Conservation (phyloP, 2,797 vertebrate genomes). For the Columba guinea region DNA sequence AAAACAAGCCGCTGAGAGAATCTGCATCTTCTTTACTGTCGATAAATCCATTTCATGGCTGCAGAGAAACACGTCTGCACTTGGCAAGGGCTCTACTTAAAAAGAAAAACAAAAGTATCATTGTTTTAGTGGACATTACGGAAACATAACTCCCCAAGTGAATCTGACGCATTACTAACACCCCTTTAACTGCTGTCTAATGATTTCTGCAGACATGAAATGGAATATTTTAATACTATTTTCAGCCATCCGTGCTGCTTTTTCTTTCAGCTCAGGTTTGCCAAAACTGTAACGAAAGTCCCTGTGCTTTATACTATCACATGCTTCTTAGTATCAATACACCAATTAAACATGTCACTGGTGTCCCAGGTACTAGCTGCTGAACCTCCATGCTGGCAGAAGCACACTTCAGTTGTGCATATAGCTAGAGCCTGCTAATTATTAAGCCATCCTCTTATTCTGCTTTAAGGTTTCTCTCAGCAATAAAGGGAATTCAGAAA, state of each 20-base stretch:
- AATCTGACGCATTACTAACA: slow-evolving; percentile 61
- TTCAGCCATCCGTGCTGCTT: slow-evolving; percentile 64
- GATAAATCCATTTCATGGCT: slow-evolving; percentile 60
- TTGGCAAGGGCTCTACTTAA: slow-evolving; percentile 40
- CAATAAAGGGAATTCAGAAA: background rate
- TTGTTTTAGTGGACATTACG: slow-evolving; percentile 46
- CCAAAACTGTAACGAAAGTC: slow-evolving; percentile 52
- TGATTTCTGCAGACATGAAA: slow-evolving; percentile 67
- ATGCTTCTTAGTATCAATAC: slow-evolving; percentile 5
- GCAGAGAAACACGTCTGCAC: slow-evolving; percentile 56
- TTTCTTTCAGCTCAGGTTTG: slow-evolving; percentile 51
- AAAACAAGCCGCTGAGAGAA: background rate
- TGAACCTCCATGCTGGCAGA: background rate
- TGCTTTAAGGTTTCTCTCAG: background rate
- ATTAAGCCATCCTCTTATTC: background rate
- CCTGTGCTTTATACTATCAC: slow-evolving; percentile 11
- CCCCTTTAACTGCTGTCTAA: slow-evolving; percentile 58
- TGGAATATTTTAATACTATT: slow-evolving; percentile 68
- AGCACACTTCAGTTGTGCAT: background rate
- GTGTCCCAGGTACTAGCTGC: background rate
- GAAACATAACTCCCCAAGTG: slow-evolving; percentile 32
- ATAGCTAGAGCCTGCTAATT: background rate
- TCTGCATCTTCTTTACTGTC: slow-evolving; percentile 10
- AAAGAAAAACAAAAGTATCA: slow-evolving; percentile 40
- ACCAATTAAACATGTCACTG: slow-evolving; percentile 7